Percentiles rank a stretch among this genome's conserved stretches.
phyloP scores from a whole-genome alignment of 2,797 vertebrate species.

The Ceryle rudis region DNA sequence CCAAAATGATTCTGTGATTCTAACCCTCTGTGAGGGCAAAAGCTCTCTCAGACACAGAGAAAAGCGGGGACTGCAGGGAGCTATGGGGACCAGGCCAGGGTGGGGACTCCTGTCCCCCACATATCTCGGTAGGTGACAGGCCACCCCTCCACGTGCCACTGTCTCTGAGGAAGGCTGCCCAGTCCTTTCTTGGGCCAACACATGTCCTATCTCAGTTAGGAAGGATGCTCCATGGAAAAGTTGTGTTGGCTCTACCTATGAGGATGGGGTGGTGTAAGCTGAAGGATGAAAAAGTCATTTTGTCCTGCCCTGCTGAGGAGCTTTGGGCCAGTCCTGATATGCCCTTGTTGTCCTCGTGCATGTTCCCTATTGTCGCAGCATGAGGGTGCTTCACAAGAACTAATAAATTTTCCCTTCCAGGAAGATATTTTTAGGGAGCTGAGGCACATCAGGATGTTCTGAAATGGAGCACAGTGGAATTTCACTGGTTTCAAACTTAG shows the following conservation, averaged over 20 bases:
- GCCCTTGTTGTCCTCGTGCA: neutral
- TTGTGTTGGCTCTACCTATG: neutral
- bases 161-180: neutral
- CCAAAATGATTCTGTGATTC: neutral
- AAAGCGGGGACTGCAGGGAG: neutral
- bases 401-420: constrained; percentile 17
- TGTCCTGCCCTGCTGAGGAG: neutral
- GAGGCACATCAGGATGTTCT: neutral
- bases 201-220: neutral
- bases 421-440: constrained; percentile 34
- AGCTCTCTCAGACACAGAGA: neutral
- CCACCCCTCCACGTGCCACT: rapidly evolving
- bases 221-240: neutral
- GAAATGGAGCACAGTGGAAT: neutral
- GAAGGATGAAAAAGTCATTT: neutral
- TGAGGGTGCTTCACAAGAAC: neutral
- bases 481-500: neutral
- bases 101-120: neutral
- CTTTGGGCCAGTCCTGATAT: neutral
- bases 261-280: neutral
- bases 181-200: neutral
- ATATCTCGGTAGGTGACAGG: neutral
- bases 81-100: neutral
- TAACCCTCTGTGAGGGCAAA: neutral
- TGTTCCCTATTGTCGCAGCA: neutral